Conservation (phyloP, 2,113 vertebrate species). For the Camelus dromedarius region DNA sequence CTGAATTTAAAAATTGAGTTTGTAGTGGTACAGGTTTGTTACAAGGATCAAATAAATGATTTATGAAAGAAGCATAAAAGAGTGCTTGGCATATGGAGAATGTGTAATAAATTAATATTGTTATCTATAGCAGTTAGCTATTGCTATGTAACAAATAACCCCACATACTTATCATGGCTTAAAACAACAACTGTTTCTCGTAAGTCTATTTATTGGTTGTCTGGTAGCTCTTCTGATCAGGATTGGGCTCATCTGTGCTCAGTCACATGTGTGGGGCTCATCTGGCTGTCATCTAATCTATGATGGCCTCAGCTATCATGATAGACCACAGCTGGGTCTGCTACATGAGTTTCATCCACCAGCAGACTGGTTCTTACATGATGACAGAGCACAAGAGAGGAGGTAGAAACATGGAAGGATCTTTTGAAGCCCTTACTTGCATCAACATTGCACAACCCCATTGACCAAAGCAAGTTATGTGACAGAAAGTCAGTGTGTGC, state of each 20-base stretch:
- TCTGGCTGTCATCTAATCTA: not conserved
- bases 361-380: not conserved
- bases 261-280: not conserved
- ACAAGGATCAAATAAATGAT: not conserved
- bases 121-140: not conserved
- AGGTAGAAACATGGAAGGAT: not conserved
- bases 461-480: not conserved
- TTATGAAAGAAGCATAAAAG: not conserved
- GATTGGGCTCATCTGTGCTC: not conserved
- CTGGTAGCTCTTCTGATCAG: not conserved
- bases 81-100: not conserved
- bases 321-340: not conserved
- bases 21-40: not conserved
- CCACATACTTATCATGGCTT: not conserved
- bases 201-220: not conserved
- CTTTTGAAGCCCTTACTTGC: not conserved
- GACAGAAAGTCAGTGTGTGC: not conserved
- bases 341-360: not conserved
- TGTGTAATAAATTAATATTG: not conserved
- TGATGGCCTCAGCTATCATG: not conserved
- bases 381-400: not conserved
- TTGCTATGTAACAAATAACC: not conserved
- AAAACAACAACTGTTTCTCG: not conserved
- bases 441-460: not conserved
- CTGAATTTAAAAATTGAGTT: not conserved